Percentiles rank a stretch among this genome's conserved stretches.
phyloP scores from a whole-genome alignment of 2,797 vertebrate genomes.

The Orientallactaga sibirica region DNA sequence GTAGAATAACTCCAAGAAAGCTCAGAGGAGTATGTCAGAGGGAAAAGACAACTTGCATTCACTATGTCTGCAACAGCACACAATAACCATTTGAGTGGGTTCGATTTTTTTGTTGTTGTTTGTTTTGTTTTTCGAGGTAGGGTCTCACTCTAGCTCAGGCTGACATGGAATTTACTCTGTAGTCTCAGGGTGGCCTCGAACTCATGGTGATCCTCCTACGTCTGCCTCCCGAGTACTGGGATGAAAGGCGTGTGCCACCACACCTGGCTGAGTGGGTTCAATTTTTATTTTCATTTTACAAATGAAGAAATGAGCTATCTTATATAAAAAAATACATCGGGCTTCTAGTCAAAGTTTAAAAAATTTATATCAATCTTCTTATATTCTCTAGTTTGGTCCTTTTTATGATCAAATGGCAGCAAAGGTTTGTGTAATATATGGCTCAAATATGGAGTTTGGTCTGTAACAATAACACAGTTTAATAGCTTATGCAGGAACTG shows the following conservation, averaged over 20 bases:
- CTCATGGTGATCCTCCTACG: no score
- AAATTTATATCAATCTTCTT: not conserved
- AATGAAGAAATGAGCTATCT: not conserved
- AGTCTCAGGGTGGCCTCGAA: no score
- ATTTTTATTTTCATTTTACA: constrained; percentile 4
- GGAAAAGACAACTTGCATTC: not conserved
- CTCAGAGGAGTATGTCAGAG: not conserved
- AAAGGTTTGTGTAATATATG: not conserved
- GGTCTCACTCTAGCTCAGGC: no score
- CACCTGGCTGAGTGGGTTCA: not conserved
- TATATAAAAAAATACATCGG: constrained; percentile 11
- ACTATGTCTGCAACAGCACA: not conserved
- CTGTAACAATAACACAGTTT: constrained; percentile 3
- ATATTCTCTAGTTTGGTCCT: not conserved
- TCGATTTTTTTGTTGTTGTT: not conserved
- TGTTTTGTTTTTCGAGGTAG: no score
- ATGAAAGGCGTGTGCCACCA: no score
- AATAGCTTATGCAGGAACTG: not conserved
- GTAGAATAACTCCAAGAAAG: not conserved
- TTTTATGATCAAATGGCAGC: not conserved
- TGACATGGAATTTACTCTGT: no score
- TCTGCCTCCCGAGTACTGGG: no score
- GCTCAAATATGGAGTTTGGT: not conserved
- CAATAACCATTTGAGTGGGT: not conserved
- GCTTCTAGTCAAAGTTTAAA: not conserved